A percentile compares a stretch with the other conserved stretches of the same genome.
Evolutionary conservation across 2,113 vertebrate genomes (phyloP).

Genomic region (Hoplias malabaricus): DNA sequence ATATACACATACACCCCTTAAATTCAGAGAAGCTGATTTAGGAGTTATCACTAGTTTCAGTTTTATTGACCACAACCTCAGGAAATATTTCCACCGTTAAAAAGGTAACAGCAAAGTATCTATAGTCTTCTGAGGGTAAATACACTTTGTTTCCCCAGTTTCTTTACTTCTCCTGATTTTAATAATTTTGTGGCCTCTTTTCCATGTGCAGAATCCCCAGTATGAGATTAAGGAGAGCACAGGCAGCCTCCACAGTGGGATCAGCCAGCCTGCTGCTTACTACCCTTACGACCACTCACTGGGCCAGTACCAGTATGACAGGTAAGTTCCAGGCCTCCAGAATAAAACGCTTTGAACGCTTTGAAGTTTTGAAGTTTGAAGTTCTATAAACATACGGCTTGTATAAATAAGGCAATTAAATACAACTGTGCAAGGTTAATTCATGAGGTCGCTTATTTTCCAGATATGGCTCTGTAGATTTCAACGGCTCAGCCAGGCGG

Average conservation of each 20-base stretch:
- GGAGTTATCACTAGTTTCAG: too few species aligned
- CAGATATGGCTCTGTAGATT: conserved; percentile 90
- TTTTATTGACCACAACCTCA: too few species aligned
- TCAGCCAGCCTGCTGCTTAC: conserved; percentile 85
- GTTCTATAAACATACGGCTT: too few species aligned
- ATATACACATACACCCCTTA: too few species aligned
- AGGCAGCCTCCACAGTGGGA: conserved; percentile 81
- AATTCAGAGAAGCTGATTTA: too few species aligned
- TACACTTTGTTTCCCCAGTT: not conserved
- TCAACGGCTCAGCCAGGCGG: conserved; percentile 82
- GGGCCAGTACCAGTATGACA: conserved; percentile 94
- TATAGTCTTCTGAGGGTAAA: too few species aligned
- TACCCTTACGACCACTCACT: conserved; percentile 91
- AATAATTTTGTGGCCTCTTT: conserved; percentile 17
- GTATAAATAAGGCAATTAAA: too few species aligned
- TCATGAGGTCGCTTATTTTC: not conserved
- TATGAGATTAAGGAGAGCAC: conserved; percentile 92
- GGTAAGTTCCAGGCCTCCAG: conserved; percentile 70
- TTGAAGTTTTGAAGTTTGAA: too few species aligned
- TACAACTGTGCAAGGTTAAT: not conserved
- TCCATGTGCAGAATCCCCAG: conserved; percentile 81
- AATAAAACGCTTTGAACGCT: not conserved
- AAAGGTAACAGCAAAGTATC: too few species aligned
- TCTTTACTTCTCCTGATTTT: not conserved
- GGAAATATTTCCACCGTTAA: too few species aligned